A percentile compares a stretch with the other conserved stretches of the same genome.
These are phyloP conservation scores for Paracanthobrama guichenoti DNA, from an alignment of 2,113 vertebrate genomes.

Conservation along the genomic window DNA sequence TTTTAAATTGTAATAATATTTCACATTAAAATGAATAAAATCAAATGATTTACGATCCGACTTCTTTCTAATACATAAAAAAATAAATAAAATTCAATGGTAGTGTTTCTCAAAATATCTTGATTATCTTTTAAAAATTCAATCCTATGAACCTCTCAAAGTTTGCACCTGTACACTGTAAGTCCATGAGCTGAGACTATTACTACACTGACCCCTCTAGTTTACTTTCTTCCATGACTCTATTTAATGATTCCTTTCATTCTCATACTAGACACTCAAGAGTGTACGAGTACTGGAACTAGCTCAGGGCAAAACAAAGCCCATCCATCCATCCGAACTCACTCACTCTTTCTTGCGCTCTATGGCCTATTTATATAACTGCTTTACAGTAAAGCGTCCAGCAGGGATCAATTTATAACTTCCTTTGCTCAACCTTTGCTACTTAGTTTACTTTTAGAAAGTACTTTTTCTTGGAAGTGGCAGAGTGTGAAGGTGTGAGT, in stretches of 20 bases:
- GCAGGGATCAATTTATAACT: conserved; percentile 54
- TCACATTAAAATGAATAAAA: too few relatives aligned
- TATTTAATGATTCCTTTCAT: neutral
- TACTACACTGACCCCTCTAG: neutral
- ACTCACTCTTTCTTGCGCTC: neutral
- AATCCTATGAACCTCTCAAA: neutral
- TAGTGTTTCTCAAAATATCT: neutral
- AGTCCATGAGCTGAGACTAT: neutral
- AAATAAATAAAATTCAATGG: neutral
- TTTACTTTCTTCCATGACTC: neutral
- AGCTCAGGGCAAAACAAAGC: neutral
- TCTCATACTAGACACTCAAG: neutral
- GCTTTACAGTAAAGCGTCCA: conserved; percentile 39
- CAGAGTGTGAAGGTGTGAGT: conserved; percentile 13
- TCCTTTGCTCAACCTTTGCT: conserved; percentile 56
- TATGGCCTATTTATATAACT: conserved; percentile 48
- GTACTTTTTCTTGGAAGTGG: neutral
- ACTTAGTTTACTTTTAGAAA: neutral
- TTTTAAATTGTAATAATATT: neutral
- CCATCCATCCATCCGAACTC: neutral
- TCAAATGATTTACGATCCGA: too few relatives aligned
- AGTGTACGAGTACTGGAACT: neutral
- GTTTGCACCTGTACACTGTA: neutral
- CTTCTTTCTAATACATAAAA: neutral
- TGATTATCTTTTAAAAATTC: neutral